Conservation (phyloP, 2,113 vertebrate species). For the Daphoenositta chrysoptera region DNA sequence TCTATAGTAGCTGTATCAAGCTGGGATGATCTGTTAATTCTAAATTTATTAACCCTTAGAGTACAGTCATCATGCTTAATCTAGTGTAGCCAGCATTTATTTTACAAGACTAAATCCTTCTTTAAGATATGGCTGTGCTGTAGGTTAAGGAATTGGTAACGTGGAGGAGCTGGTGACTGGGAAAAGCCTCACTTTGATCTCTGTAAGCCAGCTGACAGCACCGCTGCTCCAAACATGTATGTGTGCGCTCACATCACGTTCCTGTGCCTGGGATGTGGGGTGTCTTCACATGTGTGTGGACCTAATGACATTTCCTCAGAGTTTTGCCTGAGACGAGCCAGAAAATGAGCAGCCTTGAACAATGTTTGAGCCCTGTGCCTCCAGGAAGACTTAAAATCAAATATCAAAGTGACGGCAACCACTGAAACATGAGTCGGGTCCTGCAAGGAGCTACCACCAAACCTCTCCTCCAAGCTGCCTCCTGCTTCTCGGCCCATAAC, state of each 20-base stretch:
- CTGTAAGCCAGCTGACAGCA: background rate
- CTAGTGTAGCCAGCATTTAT: conserved; percentile 76
- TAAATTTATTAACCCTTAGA: conserved; percentile 87
- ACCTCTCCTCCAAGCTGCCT: background rate
- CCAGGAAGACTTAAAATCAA: background rate
- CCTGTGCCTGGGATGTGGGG: fast-evolving
- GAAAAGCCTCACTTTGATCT: conserved; percentile 16
- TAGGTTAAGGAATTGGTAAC: conserved; percentile 64
- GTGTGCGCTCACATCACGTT: fast-evolving
- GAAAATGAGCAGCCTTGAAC: background rate
- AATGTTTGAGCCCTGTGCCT: background rate
- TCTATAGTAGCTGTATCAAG: conserved; percentile 81
- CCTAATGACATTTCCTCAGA: background rate
- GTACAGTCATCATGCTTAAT: conserved; percentile 79
- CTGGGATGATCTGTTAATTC: conserved; percentile 84
- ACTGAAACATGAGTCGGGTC: fast-evolving
- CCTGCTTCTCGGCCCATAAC: background rate
- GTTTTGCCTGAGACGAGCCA: background rate
- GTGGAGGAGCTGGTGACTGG: conserved; percentile 42
- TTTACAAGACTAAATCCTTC: conserved; percentile 75
- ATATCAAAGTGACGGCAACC: background rate
- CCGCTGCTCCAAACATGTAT: background rate
- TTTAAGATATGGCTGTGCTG: conserved; percentile 61
- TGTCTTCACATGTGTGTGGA: background rate
- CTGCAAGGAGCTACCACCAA: background rate